Base-by-base conservation (phyloP, 1,140 invertebrate species). In the Pogonognathellus flavescens region DNA sequence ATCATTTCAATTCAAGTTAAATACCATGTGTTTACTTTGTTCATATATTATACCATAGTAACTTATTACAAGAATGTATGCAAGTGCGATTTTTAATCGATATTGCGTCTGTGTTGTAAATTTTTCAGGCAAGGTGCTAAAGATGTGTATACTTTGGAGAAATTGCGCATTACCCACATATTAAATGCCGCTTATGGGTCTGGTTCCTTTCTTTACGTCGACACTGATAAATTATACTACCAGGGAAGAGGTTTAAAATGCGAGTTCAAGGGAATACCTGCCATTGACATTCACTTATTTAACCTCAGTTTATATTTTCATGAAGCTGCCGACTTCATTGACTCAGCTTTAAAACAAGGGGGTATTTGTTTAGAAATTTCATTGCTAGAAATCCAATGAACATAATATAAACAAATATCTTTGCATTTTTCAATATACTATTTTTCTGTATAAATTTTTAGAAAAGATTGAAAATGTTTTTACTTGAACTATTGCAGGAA, bases 181-280 rank as follows among this genome's bases (percentile, higher is more conserved):
- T 62, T 85, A 5, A 85, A 85, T 80, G 53, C 57, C 11, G 84
- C 84, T 2, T 14, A 31, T 1, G 70, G 70, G 1, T 76, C 10
- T 1, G 41, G 25, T 4, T 41, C 70, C 13, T 49, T 66, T 11
- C n/a, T 57, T n/a, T 22, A 85, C 83, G 89, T 91, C 6, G 85
- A 91, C 76, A 91, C 90, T 9, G 81, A 87, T 83, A 55, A 85
- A 13, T 81, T 85, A 20, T 91, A 86, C 80, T 85, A 85, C 52
- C 13, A 3, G 1, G 50, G 16, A 0, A 52, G 91, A 91, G 82
- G 72, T 88, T 16, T 81, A 84, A 25, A 59, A 85, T 20, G 89
- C 87, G n/a, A 90, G 91, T 49, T 20, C 84, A 13, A 82, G 83
- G 90, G 81, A 90, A 70, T 85, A 72, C 59, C 80, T 3, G 84